Percentiles rank a stretch among this genome's conserved stretches.
These are phyloP conservation scores for Aurelia aurita DNA, from an alignment of 30 jellyfish, hydroid and myxozoan genomes.

Conservation along the genomic window DNA sequence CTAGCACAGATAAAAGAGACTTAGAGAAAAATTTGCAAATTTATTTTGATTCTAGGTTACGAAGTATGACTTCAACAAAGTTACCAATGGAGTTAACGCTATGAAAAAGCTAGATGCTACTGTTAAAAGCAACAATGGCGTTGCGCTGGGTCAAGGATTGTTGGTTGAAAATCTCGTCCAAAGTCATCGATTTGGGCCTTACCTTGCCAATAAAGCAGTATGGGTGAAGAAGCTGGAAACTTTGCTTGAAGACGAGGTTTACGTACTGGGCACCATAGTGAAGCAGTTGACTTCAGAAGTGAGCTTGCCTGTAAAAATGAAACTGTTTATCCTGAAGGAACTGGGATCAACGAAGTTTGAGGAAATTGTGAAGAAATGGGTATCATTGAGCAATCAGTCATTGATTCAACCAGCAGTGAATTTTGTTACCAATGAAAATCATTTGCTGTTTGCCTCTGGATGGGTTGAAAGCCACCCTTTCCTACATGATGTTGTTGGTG, in stretches of 20 bases:
- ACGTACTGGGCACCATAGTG: constrained; percentile 44
- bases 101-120: background rate
- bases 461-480: constrained; percentile 41
- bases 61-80: constrained; percentile 29
- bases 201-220: constrained; percentile 10
- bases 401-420: constrained; percentile 35
- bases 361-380: constrained; percentile 31
- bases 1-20: too few species aligned
- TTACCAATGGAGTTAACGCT: constrained; percentile 37
- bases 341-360: constrained; percentile 38
- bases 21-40: too few species aligned
- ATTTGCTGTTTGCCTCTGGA: constrained; percentile 15
- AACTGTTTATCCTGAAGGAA: constrained; percentile 20
- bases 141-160: constrained; percentile 22
- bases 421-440: constrained; percentile 20
- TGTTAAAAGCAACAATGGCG: constrained; percentile 6
- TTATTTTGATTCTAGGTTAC: constrained; percentile 15
- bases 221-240: constrained; percentile 51
- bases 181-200: constrained; percentile 49
- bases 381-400: background rate
- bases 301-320: constrained; percentile 47
- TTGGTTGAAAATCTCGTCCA: constrained; percentile 25
- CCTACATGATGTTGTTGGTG: background rate
- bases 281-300: constrained; percentile 34
- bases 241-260: constrained; percentile 41